Evolutionary conservation across 30 jellyfish, hydroid and myxozoan genomes (phyloP), one percentile per base, ranked within the genome.

Genomic region (Rhopilema esculentum): DNA sequence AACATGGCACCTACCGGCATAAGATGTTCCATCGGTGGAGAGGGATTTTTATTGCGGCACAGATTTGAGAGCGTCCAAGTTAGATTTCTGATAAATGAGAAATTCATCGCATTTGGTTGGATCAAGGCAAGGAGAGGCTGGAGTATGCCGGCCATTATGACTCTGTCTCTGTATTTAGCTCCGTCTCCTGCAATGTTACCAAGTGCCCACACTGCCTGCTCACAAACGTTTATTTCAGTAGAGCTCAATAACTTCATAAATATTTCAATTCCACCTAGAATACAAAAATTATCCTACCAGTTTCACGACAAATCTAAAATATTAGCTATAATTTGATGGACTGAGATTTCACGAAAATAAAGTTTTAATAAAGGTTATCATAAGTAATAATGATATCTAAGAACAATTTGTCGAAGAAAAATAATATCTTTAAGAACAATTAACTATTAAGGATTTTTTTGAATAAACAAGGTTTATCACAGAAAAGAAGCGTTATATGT

Each of bases 151-250:
- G 86, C 82, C 29, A 68, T 48, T 62, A 95, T 69, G 6, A 95
- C 99, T 63, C 53, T 89, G 88, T 95, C 99, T 67, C 99, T 83
- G 71, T 90, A 90, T 50, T 86, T 75, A 4, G 99, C 97, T 0
- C 99, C 99, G 79, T 95, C 99, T 61, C 99, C 99, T 21, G 99
- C 98, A 19, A 96, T 96, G 91, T 96, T 96, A 8, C 98, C 99
- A 27, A 96, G 97, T 1, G 99, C 98, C 99, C 99, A 96, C 27
- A 91, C 98, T 26, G 99, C 97, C 65, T 96, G 99, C 83, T 96
- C 99, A 63, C 97, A 84, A 1, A 96, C 98, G 52, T 91, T 88
- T 40, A 79, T 64, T 49, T 91, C 91, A 0, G 93, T 80, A 0
- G 99, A 96, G 1, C 70, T 68, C 26, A 96, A 78, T 67, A 95